A percentile compares a stretch with the other conserved stretches of the same genome.
These are phyloP conservation scores for Drosophila novamexicana DNA, from an alignment of 1,140 invertebrate species.

Conservation along the genomic window DNA sequence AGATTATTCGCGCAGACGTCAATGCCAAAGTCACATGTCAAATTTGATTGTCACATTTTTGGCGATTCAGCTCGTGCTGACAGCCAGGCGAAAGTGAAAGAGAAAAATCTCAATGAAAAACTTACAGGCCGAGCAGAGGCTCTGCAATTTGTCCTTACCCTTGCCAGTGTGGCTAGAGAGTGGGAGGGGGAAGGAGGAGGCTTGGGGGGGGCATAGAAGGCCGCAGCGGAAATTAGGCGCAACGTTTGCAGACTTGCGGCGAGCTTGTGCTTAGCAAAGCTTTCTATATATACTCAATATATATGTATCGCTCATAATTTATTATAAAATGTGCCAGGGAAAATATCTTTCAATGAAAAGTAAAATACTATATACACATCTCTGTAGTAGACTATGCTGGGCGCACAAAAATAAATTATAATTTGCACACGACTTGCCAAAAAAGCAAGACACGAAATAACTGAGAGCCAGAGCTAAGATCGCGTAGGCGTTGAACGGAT, in stretches of 20 bases:
- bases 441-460: slow-evolving; percentile 10
- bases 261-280: not conserved
- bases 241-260: slow-evolving; percentile 15
- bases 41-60: slow-evolving; percentile 59
- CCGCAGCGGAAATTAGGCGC: slow-evolving; percentile 37
- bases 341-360: slow-evolving; percentile 43
- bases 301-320: slow-evolving; percentile 23
- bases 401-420: slow-evolving; percentile 48
- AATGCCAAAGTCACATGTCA: slow-evolving; percentile 79
- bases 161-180: not conserved
- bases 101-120: slow-evolving; percentile 51
- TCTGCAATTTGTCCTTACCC: slow-evolving; percentile 47
- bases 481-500: slow-evolving; percentile 32
- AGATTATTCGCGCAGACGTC: slow-evolving; percentile 58
- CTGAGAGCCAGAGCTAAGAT: slow-evolving; percentile 7
- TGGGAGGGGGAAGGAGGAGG: not conserved
- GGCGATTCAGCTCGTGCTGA: slow-evolving; percentile 3
- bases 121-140: slow-evolving; percentile 6
- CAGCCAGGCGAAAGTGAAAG: slow-evolving; percentile 42
- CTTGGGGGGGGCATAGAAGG: slow-evolving; percentile 9
- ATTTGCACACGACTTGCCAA: slow-evolving; percentile 58
- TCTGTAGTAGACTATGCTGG: slow-evolving; percentile 9
- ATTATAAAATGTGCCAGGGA: slow-evolving; percentile 28
- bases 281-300: not conserved
- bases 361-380: slow-evolving; percentile 13